Conservation (phyloP, 2,797 vertebrate species). For the Halcyon badia region DNA sequence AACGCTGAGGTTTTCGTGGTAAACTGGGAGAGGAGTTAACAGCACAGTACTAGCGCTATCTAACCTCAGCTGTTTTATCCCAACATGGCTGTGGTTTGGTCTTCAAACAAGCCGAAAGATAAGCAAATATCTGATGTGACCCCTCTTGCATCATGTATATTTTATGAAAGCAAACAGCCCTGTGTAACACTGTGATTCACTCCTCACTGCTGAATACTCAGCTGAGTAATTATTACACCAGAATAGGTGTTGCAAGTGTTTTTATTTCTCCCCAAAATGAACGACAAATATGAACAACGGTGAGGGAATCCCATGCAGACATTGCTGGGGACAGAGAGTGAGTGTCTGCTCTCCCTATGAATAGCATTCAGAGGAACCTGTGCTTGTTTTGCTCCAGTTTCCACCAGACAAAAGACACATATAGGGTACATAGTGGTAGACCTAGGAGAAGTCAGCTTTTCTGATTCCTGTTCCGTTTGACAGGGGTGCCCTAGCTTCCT, state of each 20-base stretch:
- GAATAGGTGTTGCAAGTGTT: background rate
- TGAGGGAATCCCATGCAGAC: background rate
- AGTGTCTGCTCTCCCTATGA: background rate
- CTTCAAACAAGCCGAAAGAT: slow-evolving; percentile 77
- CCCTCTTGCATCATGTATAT: slow-evolving; percentile 22
- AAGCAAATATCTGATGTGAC: slow-evolving; percentile 70
- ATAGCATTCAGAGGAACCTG: background rate
- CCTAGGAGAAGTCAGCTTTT: background rate
- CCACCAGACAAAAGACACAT: background rate
- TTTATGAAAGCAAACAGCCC: slow-evolving; percentile 45
- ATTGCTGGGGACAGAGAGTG: background rate
- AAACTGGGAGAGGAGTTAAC: slow-evolving; percentile 58
- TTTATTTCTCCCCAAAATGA: background rate
- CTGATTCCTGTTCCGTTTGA: background rate
- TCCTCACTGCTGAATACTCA: background rate
- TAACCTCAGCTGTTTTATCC: slow-evolving; percentile 73
- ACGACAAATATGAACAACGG: background rate
- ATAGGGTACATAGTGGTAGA: background rate
- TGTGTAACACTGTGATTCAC: background rate
- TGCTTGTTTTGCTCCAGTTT: background rate
- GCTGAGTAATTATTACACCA: background rate
- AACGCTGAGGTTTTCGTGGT: slow-evolving; percentile 78
- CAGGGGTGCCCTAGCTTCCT: background rate
- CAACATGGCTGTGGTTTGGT: slow-evolving; percentile 78
- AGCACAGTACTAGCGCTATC: slow-evolving; percentile 28